Conservation (phyloP, 2,888 invertebrate genomes). For the Fragum fragum region DNA sequence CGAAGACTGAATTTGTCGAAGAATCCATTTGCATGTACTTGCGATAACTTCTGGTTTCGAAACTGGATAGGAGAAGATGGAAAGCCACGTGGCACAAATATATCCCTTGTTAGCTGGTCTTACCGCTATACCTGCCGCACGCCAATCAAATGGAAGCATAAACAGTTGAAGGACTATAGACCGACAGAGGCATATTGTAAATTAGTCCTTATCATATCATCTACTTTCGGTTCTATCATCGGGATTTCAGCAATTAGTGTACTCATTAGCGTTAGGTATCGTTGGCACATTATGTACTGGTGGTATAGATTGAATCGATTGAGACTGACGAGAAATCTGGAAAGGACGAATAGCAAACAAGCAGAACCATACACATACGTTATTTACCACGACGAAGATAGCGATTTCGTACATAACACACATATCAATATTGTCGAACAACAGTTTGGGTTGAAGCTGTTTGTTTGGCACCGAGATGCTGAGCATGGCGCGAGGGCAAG, state of each 20-base stretch:
- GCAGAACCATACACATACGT: neutral
- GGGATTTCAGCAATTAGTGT: neutral
- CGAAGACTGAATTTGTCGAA: neutral
- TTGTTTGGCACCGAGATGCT: slow-evolving; percentile 10
- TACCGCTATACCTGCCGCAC: neutral
- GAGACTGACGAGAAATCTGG: neutral
- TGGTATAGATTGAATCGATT: neutral
- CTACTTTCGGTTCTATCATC: neutral
- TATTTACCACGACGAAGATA: slow-evolving; percentile 15
- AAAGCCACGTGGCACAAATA: neutral
- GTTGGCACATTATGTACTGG: neutral
- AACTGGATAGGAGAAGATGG: slow-evolving; percentile 5
- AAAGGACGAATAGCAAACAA: neutral
- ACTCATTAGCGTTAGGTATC: neutral
- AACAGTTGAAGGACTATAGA: neutral
- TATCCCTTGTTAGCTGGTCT: neutral
- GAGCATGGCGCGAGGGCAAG: neutral
- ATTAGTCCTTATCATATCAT: neutral
- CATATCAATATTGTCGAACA: neutral
- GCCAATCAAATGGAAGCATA: neutral
- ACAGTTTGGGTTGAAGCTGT: neutral
- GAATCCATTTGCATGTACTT: neutral
- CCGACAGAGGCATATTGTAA: neutral
- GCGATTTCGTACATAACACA: neutral
- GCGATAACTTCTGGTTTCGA: neutral